Evolutionary conservation across 2,888 invertebrate genomes (phyloP).

Genomic region (Mythimna pallens): DNA sequence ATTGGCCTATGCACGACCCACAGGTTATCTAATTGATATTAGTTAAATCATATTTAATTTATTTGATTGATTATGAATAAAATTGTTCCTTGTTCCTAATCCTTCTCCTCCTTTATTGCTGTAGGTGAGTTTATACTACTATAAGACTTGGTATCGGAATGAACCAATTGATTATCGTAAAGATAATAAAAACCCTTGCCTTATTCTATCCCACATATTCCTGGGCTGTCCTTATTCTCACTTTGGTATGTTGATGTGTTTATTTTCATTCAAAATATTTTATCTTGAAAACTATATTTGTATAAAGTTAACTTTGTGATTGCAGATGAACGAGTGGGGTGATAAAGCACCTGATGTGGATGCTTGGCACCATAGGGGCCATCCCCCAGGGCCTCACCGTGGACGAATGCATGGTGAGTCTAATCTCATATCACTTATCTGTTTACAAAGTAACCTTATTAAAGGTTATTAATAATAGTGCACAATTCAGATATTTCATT

Average conservation of each 20-base stretch:
- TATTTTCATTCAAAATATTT: constrained; percentile 35
- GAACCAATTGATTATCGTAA: constrained; percentile 86
- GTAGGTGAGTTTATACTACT: constrained; percentile 84
- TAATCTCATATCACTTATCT: not conserved
- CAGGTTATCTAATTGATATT: constrained; percentile 75
- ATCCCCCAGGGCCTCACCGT: constrained; percentile 86
- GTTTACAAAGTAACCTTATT: not conserved
- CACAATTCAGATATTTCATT: not conserved
- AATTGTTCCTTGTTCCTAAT: constrained; percentile 48
- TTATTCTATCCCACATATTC: constrained; percentile 88
- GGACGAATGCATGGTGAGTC: constrained; percentile 84
- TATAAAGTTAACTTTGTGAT: constrained; percentile 39
- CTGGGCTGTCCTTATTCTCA: constrained; percentile 89
- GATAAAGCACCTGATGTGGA: constrained; percentile 88
- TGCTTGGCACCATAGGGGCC: constrained; percentile 88
- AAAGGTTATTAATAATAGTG: not conserved
- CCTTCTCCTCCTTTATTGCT: constrained; percentile 67
- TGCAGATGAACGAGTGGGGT: constrained; percentile 88
- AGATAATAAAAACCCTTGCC: constrained; percentile 81
- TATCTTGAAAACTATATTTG: constrained; percentile 24
- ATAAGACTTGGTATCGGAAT: constrained; percentile 81
- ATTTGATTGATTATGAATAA: constrained; percentile 21
- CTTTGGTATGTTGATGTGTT: constrained; percentile 82
- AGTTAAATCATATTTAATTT: constrained; percentile 6
- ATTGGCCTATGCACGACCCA: constrained; percentile 87